phyloP scores from a whole-genome alignment of 2,797 vertebrate species.

The Parambassis ranga region DNA sequence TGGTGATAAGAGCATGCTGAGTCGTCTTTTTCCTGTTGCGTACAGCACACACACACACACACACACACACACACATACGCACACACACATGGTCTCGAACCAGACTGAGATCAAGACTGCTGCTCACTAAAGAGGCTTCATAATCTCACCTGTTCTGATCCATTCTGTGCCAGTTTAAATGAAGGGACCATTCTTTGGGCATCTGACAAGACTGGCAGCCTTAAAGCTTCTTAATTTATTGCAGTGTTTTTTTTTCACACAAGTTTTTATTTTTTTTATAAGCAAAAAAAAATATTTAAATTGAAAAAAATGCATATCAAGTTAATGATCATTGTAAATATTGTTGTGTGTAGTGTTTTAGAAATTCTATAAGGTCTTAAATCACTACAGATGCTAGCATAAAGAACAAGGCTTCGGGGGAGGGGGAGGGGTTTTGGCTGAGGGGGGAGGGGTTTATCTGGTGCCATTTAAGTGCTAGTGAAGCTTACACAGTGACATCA shows the following conservation, averaged over 20 bases:
- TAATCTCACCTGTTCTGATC: constrained; percentile 55
- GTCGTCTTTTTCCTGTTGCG: constrained; percentile 16
- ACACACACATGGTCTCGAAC: constrained; percentile 13
- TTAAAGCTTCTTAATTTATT: constrained; percentile 83
- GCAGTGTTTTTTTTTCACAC: constrained; percentile 70
- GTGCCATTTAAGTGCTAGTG: constrained; percentile 71
- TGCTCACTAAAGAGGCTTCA: constrained; percentile 52
- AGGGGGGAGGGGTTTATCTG: constrained; percentile 48
- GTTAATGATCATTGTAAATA: constrained; percentile 75
- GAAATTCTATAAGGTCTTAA: constrained; percentile 72
- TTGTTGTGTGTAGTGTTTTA: constrained; percentile 75
- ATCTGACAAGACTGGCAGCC: constrained; percentile 79
- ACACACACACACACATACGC: not conserved
- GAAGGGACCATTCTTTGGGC: constrained; percentile 62
- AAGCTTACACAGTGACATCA: constrained; percentile 59
- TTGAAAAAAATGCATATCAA: constrained; percentile 72
- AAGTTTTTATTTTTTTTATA: constrained; percentile 72
- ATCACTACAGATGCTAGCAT: constrained; percentile 69
- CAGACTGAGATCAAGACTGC: constrained; percentile 39
- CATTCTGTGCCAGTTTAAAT: constrained; percentile 76
- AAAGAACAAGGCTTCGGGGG: constrained; percentile 67
- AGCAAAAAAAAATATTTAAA: constrained; percentile 79
- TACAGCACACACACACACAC: not conserved
- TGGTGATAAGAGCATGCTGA: constrained; percentile 27
- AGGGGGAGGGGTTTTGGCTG: constrained; percentile 50